Evolutionary conservation across 2,113 vertebrate species (phyloP), one percentile per base, ranked within the genome.

Genomic region (Phrynosoma platyrhinos): DNA sequence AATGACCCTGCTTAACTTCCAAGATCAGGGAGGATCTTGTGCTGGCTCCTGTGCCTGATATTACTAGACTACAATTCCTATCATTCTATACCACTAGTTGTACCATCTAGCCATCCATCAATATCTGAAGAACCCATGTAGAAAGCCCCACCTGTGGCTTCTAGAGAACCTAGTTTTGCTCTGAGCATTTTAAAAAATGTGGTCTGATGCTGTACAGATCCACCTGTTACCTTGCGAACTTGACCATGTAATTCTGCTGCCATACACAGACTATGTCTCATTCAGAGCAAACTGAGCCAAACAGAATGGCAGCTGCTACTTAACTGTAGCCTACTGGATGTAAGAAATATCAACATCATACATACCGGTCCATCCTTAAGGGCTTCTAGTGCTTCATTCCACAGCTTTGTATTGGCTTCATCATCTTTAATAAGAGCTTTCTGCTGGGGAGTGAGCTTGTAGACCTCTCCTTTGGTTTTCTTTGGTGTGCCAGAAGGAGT

Each of bases 361-460:
- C 82, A 72, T 95, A 99, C 98, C 93, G 98, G 98, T 40, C 98
- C 98, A 0, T 99, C 98, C 75, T 97, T 97, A 58, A 99, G 97
- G 1, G 98, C 97, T 82, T 94, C 92, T 78, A 98, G 96, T 87
- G 98, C 98, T 94, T 99, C 99, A 12, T 96, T 97, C 99, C 99
- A 99, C 86, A 99, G 91, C 89, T 99, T 99, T 80, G 97, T 97
- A 42, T 99, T 99, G 91, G 95, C 91, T 92, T 97, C 95, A 32
- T 99, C 99, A 0, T 96, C 97, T 92, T 97, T 97, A 88, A 99
- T 99, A 53, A 99, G 96, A 25, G 92, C 88, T 87, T 96, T 98
- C 94, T 99, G 98, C 90, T 98, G 97, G 58, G 95, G 80, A 14
- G 97, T 98, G 82, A 99, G 97, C 66, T 98, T 98, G 90, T 98